Evolutionary conservation across 1,140 invertebrate genomes (phyloP).

Genomic region (Anadara kagoshimensis): DNA sequence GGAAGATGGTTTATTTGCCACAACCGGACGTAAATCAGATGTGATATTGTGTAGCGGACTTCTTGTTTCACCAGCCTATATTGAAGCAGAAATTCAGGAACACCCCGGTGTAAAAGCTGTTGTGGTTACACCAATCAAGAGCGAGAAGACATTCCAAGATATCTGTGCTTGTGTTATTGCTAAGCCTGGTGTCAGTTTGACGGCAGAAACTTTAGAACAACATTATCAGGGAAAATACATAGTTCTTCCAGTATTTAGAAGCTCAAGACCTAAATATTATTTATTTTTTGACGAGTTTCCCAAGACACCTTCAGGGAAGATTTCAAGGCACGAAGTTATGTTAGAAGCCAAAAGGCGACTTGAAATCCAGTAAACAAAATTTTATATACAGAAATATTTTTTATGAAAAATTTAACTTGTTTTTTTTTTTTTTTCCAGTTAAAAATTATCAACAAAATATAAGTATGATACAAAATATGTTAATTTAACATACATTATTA

Average conservation of each 20-base stretch:
- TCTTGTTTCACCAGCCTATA: slow-evolving; percentile 2
- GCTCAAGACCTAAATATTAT: neutral
- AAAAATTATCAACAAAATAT: too few species aligned
- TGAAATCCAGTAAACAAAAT: too few species aligned
- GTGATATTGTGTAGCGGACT: slow-evolving; percentile 7
- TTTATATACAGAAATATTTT: too few species aligned
- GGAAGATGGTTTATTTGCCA: neutral
- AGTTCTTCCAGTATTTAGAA: neutral
- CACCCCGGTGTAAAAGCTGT: neutral
- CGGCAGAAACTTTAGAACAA: neutral
- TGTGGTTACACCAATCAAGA: neutral
- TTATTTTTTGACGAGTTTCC: slow-evolving; percentile 10
- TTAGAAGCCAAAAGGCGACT: too few species aligned
- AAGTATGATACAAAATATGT: too few species aligned
- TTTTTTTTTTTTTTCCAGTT: too few species aligned
- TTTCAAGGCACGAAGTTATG: neutral
- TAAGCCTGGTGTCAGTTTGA: neutral
- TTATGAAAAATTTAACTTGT: too few species aligned
- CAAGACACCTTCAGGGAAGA: slow-evolving; percentile 2
- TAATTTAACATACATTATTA: too few species aligned
- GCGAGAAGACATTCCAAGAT: neutral
- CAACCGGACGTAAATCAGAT: slow-evolving; percentile 13
- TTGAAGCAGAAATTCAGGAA: slow-evolving; percentile 3
- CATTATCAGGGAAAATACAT: neutral
- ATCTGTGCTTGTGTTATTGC: neutral